A percentile compares a stretch with the other conserved stretches of the same genome.
Evolutionary conservation across 2,888 invertebrate genomes (phyloP).

Genomic region (Xanthia togata): DNA sequence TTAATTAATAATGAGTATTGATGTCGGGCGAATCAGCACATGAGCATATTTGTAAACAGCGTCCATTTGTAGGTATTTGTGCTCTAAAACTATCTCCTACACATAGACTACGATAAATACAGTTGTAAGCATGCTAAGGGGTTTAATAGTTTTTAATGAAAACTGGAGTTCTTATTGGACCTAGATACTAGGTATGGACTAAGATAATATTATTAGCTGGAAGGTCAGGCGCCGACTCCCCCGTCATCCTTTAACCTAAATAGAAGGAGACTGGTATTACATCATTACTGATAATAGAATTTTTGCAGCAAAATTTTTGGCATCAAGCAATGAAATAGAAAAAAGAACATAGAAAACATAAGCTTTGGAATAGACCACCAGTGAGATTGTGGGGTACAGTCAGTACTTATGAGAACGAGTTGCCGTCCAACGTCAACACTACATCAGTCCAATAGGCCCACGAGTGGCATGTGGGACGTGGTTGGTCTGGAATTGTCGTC

Average conservation of each 20-base stretch:
- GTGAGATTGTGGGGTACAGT: constrained; percentile 77
- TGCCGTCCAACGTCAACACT: not conserved
- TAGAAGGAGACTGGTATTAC: constrained; percentile 83
- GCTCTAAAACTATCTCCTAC: constrained; percentile 63
- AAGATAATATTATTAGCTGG: constrained; percentile 34
- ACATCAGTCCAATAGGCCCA: not conserved
- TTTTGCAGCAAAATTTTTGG: constrained; percentile 88
- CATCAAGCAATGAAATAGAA: constrained; percentile 87
- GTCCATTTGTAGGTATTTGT: constrained; percentile 52
- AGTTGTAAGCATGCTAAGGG: constrained; percentile 56
- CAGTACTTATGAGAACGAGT: constrained; percentile 28
- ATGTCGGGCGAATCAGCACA: constrained; percentile 78
- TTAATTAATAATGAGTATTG: constrained; percentile 86
- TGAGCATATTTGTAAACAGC: constrained; percentile 40
- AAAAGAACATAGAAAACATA: constrained; percentile 76
- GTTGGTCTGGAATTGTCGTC: not conserved
- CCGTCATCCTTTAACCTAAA: constrained; percentile 84
- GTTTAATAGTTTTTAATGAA: constrained; percentile 30
- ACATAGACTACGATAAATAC: constrained; percentile 57
- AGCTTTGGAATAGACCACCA: constrained; percentile 88
- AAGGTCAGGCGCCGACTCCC: constrained; percentile 74
- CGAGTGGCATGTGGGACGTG: not conserved
- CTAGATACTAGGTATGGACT: constrained; percentile 64
- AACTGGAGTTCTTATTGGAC: constrained; percentile 45
- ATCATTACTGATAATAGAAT: constrained; percentile 83